A percentile compares a stretch with the other conserved stretches of the same genome.
These are phyloP conservation scores for Cebus imitator DNA, from an alignment of 2,113 vertebrate species.

Conservation along the genomic window DNA sequence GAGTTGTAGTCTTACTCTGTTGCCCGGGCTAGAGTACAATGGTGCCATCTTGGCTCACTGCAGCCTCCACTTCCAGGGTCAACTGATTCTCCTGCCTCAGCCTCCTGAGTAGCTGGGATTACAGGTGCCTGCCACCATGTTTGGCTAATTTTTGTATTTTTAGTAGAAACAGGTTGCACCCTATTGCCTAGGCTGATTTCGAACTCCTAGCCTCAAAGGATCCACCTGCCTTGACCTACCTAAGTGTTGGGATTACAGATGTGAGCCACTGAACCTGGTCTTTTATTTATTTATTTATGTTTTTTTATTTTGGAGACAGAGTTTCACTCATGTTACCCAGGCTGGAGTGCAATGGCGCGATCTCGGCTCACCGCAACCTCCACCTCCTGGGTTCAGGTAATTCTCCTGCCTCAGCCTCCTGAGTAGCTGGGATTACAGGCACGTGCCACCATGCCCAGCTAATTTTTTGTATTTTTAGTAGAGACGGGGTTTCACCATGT, in stretches of 20 bases:
- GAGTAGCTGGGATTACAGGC: background rate
- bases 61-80: background rate
- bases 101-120: background rate
- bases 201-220: no score
- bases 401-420: background rate
- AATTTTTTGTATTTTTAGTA: background rate
- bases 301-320: no score
- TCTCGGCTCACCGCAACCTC: background rate
- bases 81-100: background rate
- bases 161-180: no score
- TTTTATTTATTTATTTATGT: no score
- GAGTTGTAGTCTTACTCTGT: background rate
- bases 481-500: no score
- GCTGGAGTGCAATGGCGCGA: background rate
- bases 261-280: no score
- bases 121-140: background rate
- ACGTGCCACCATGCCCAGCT: fast-evolving
- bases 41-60: background rate
- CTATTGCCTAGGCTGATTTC: no score
- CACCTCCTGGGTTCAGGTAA: background rate
- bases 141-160: background rate
- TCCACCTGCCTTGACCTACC: no score
- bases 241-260: no score
- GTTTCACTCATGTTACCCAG: no score
- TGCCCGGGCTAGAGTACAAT: background rate